Evolutionary conservation across 1,140 invertebrate genomes (phyloP), one percentile per base, ranked within the genome.

Genomic region (Drosophila burlai): DNA sequence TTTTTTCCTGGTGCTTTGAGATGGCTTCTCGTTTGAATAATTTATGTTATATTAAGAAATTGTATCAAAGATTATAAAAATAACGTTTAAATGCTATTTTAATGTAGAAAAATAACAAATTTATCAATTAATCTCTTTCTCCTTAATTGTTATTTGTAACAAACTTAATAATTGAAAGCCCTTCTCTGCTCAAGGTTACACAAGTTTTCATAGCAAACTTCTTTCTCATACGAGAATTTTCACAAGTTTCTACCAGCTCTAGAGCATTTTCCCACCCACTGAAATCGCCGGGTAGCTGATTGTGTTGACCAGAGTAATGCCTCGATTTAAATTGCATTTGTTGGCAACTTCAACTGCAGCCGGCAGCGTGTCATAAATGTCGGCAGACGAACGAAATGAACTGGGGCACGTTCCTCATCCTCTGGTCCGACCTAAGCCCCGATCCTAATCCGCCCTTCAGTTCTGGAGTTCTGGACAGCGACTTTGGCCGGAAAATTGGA

Each of bases 401-500:
- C 76, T 85, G 64, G 46, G 43, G 60, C 83, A 80, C 80, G 83
- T 87, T 38, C 75, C 63, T 34, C 45, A 42, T 11, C 43, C 15
- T 5, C 10, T 11, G 9, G n/a, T 11, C 13, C 15, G 13, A 15
- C 54, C 49, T 60, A 72, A 68, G 45, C 50, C 46, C 49, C 49
- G 71, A 73, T 81, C 77, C 71, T 60, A 72, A 79, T 63, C 58
- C 59, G 57, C 43, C 54, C 47, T 49, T 57, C 34, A 34, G 40
- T 43, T 57, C 21, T 49, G 52, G 52, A 55, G 52, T 55, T 55
- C 63, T 65, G 67, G 29, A 58, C 55, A 60, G 74, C 43, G 59
- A 66, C 57, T 69, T 66, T 63, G 66, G 74, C 59, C 55, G 72
- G 74, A 76, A 87, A 87, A 89, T 87, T 87, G 83, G 80, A 87